Conservation (phyloP, 2,888 invertebrate species). For the Vandiemenella viatica region DNA sequence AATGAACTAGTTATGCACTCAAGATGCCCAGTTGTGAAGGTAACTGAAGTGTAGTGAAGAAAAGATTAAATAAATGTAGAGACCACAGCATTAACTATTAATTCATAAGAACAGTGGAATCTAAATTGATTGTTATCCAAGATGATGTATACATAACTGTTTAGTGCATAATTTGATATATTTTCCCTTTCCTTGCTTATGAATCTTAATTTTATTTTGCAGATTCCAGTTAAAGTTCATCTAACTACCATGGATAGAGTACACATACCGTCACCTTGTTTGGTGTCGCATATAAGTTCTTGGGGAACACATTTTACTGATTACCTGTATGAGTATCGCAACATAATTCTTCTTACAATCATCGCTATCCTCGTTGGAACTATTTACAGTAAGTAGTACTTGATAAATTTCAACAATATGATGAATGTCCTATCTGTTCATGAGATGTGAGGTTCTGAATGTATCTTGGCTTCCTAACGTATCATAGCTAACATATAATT, state of each 20-base stretch:
- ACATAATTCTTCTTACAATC: slow-evolving; percentile 3
- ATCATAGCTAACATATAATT: no score
- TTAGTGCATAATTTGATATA: neutral
- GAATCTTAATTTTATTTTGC: neutral
- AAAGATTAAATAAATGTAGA: no score
- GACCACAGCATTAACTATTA: no score
- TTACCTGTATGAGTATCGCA: slow-evolving; percentile 5
- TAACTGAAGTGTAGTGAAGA: no score
- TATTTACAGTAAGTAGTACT: neutral
- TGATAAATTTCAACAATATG: neutral
- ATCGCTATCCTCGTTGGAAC: neutral
- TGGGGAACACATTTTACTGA: slow-evolving; percentile 4
- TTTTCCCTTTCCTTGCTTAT: neutral
- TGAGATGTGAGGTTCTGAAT: no score
- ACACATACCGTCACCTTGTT: slow-evolving; percentile 2
- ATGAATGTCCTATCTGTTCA: neutral
- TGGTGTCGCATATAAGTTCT: neutral
- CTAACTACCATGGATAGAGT: slow-evolving; percentile 1
- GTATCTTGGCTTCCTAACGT: no score
- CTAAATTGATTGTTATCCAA: neutral
- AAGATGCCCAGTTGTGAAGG: no score
- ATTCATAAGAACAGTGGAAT: no score
- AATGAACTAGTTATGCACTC: no score
- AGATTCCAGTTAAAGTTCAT: slow-evolving; percentile 12
- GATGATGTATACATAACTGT: neutral